Evolutionary conservation across 2,113 vertebrate species (phyloP).

Genomic region (Hydrolagus affinis): DNA sequence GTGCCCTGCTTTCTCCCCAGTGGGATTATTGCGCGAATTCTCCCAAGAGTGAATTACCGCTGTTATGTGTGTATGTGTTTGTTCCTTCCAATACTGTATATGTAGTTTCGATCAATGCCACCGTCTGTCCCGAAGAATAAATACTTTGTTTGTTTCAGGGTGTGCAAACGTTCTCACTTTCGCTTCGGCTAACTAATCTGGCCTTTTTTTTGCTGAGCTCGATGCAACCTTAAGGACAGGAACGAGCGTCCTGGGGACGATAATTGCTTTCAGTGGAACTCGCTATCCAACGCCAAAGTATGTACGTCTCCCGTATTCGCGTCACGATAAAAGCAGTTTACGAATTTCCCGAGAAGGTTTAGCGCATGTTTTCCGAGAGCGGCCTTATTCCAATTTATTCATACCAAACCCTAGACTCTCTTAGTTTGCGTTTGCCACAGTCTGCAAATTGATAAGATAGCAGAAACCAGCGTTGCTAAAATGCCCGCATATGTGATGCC

Average conservation of each 20-base stretch:
- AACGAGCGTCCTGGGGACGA: too few relatives aligned
- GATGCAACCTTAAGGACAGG: too few relatives aligned
- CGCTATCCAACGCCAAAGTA: too few relatives aligned
- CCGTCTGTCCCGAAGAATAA: not conserved
- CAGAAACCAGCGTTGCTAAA: not conserved
- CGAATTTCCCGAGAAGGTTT: not conserved
- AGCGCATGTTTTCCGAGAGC: not conserved
- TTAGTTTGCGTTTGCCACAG: not conserved
- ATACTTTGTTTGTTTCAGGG: not conserved
- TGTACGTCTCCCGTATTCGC: too few relatives aligned
- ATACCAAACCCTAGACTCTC: not conserved
- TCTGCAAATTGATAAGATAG: not conserved
- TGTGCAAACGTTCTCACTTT: not conserved
- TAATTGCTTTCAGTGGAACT: too few relatives aligned
- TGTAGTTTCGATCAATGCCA: not conserved
- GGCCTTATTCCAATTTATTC: not conserved
- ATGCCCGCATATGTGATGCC: too few relatives aligned
- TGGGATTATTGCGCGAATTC: not conserved
- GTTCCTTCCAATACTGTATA: slow-evolving; percentile 7
- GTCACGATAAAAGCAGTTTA: too few relatives aligned
- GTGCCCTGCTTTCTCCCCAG: not conserved
- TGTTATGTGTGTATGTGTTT: too few relatives aligned
- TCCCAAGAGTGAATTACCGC: slow-evolving; percentile 6
- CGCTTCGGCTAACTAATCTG: not conserved
- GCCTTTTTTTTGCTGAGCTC: too few relatives aligned